Base-by-base conservation (phyloP, 1,140 invertebrate genomes). In the Sinonovacula constricta region DNA sequence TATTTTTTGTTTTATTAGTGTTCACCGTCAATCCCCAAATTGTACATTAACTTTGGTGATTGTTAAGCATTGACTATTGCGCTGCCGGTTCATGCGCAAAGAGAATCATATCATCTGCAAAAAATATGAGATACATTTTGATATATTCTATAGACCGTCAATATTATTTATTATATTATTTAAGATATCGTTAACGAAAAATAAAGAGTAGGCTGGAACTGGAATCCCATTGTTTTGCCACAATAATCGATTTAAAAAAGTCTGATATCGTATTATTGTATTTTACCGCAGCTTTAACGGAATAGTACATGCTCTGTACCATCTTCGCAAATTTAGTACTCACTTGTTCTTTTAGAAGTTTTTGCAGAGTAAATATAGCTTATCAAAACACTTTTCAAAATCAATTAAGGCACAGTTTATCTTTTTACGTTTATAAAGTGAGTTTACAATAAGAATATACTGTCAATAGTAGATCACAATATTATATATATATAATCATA, bases 221-320 rank as follows among this genome's bases (percentile, higher is more conserved):
- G 12, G 45, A 51, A 51, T 68, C 66, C 7, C 66, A 45, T 54
- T 68, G 66, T 68, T 68, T 68, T 18, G 30, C 66, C 39, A 45
- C 66, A 54, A 68, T 68, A 68, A 53, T 68, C 26, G 66, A 68
- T 24, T 54, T 12, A 54, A 68, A 68, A 12, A 68, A 54, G 3
- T 24, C 7, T 22, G 66, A 53, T 31, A 31, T 15, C 3, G 0
- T 68, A 14, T 24, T 68, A 4, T 68, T 54, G 54, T 54, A 22
- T 18, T 51, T 51, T 14, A 68, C 49, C 51, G 14, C 12, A 31
- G 24, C 22, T 68, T 68, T 68, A 31, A 68, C 34, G 1, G 39
- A 39, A 18, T 18, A 22, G 30, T 66, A 45, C 66, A 68, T 68
- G 24, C 45, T 31, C 28, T 26, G 63, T 39, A 66, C 1, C 0